Conservation (phyloP, 2,888 invertebrate species). For the Leptinotarsa haldemani region DNA sequence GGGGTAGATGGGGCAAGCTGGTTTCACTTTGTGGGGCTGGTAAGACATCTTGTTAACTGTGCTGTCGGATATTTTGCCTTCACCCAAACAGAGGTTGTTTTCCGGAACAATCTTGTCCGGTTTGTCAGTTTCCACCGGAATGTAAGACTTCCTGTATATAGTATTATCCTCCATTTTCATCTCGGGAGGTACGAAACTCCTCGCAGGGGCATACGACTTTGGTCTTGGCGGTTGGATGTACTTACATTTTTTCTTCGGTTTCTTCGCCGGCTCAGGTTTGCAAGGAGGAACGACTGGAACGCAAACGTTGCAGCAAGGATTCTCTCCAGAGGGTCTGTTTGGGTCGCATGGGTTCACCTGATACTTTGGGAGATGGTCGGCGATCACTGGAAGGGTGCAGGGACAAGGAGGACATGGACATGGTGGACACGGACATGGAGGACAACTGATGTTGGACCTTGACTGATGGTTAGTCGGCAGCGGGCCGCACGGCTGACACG, state of each 20-base stretch:
- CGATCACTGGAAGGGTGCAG: slow-evolving; percentile 52
- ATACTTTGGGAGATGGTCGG: slow-evolving; percentile 53
- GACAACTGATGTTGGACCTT: slow-evolving; percentile 47
- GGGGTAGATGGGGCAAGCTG: slow-evolving; percentile 71
- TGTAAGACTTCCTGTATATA: slow-evolving; percentile 75
- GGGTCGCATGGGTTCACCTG: slow-evolving; percentile 56
- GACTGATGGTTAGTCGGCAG: slow-evolving; percentile 36
- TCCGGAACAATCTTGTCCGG: slow-evolving; percentile 60
- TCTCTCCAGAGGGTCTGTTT: slow-evolving; percentile 36
- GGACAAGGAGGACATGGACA: slow-evolving; percentile 44
- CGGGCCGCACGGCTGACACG: slow-evolving; percentile 54
- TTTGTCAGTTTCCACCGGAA: slow-evolving; percentile 66
- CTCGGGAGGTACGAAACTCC: slow-evolving; percentile 70
- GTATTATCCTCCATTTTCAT: slow-evolving; percentile 73
- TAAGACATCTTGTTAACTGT: slow-evolving; percentile 71
- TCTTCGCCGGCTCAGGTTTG: slow-evolving; percentile 48
- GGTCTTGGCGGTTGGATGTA: slow-evolving; percentile 71
- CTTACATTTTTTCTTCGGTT: slow-evolving; percentile 56
- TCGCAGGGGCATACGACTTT: slow-evolving; percentile 70
- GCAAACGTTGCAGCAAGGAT: slow-evolving; percentile 53
- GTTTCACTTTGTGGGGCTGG: slow-evolving; percentile 70
- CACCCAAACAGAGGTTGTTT: slow-evolving; percentile 64
- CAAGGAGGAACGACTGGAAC: slow-evolving; percentile 52
- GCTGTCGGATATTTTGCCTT: slow-evolving; percentile 65
- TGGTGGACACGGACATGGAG: slow-evolving; percentile 36